Evolutionary conservation across 2,797 vertebrate genomes (phyloP).

Genomic region (Podargus strigoides): DNA sequence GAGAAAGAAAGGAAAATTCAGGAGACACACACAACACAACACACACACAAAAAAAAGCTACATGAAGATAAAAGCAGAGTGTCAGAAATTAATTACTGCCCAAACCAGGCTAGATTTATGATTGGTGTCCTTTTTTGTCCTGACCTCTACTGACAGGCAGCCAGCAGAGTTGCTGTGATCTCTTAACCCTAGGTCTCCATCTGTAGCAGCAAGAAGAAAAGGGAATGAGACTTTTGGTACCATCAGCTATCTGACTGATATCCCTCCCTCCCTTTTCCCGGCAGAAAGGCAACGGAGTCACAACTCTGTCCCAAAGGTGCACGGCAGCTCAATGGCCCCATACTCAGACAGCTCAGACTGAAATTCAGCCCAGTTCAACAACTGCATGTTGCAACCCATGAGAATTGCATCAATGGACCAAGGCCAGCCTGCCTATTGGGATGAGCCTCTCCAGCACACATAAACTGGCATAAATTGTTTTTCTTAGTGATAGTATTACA

Average conservation of each 20-base stretch:
- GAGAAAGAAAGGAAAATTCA: neutral
- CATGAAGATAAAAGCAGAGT: neutral
- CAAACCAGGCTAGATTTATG: neutral
- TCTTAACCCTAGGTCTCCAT: neutral
- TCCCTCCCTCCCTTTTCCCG: neutral
- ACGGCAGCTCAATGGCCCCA: neutral
- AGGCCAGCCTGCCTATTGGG: neutral
- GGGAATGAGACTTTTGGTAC: neutral
- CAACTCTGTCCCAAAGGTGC: neutral
- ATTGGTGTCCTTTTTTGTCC: neutral
- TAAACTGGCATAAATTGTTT: neutral
- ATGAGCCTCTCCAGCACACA: neutral
- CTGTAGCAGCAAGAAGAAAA: neutral
- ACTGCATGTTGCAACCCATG: neutral
- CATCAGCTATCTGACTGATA: neutral
- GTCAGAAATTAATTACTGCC: neutral
- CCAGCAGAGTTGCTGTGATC: neutral
- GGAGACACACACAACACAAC: neutral
- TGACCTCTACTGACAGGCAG: neutral
- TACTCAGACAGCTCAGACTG: rapidly evolving
- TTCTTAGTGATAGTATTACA: neutral
- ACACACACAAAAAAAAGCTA: neutral
- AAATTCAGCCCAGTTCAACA: neutral
- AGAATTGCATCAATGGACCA: neutral
- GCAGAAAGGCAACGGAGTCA: neutral